Base-by-base conservation (phyloP, 53 echinoderm and acorn worm species). In the Antedon mediterranea region DNA sequence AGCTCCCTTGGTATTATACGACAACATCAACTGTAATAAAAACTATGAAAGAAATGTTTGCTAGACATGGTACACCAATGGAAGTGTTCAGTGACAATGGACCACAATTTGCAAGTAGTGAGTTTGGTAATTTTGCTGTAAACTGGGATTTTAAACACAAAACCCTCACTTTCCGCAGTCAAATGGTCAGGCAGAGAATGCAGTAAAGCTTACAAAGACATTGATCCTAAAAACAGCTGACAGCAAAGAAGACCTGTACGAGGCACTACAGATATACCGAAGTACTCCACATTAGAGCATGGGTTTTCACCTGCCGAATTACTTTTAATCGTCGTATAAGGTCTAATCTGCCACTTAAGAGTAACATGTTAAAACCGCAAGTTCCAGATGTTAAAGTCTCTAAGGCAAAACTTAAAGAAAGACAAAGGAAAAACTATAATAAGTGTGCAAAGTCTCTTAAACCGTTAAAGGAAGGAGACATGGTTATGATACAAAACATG, bases 81-180 rank as follows among this genome's bases (percentile, higher is more conserved):
- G 71, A 75, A n/a, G 77, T 83, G 11, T 71, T 83, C 13, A 78
- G 32, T 30, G 83, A 83, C 33, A 83, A 78, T 18, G 78, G 83
- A 3, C 83, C 83, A 0, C 77, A 83, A 31, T 82, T 81, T 43
- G 3, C 41, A 0, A 81, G 82, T 34, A 28, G 28, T 27, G 83
- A 83, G 71, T 78, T 83, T 31, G 0, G 71, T 31, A 27, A 82
- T n/a, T 83, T 83, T 31, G 32, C 77, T 14, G 28, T 29, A 20
- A 79, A 84, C 3, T 72, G 79, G 71, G 74, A 84, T 23, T 84
- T 84, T 43, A 42, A 32, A 33, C 86, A 86, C 31, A 34, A 72
- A 4, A 86, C 86, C 83, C 86, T 30, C 31, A 73, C 31, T 86
- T 83, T 44, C 83, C 80, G 8, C 77, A 77, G 31, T 83, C 84